phyloP scores from a whole-genome alignment of 2,797 vertebrate genomes.

The Epinephelus malabaricus region DNA sequence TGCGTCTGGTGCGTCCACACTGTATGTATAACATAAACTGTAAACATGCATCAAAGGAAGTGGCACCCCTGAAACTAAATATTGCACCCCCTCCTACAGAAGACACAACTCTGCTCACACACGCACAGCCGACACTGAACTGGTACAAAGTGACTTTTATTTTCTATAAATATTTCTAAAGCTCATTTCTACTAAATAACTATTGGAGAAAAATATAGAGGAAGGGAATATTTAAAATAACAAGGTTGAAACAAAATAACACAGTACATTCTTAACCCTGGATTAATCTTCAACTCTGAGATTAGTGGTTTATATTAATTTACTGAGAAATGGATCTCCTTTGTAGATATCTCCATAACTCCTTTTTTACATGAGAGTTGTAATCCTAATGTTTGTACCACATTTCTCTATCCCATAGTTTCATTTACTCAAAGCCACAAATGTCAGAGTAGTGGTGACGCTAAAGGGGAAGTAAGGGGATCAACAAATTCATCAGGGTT shows the following conservation, averaged over 20 bases:
- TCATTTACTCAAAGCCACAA: too few species aligned
- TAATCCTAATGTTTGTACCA: too few species aligned
- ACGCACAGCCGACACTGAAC: not conserved
- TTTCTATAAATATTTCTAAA: constrained; percentile 8
- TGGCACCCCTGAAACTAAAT: constrained; percentile 42
- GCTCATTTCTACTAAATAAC: not conserved
- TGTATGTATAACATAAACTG: constrained; percentile 65
- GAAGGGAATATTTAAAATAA: not conserved
- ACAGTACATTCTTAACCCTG: not conserved
- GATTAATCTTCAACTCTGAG: not conserved
- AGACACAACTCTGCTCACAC: constrained; percentile 38
- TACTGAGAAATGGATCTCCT: not conserved
- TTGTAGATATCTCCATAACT: too few species aligned
- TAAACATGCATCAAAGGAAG: constrained; percentile 70
- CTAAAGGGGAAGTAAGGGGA: too few species aligned
- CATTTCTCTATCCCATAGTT: too few species aligned
- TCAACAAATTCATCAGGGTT: too few species aligned
- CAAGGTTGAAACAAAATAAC: not conserved
- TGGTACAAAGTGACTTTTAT: constrained; percentile 11
- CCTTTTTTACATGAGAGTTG: too few species aligned
- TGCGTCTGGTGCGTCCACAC: constrained; percentile 53
- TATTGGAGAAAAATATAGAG: not conserved
- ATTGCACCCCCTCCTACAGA: constrained; percentile 30
- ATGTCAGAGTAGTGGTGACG: too few species aligned
- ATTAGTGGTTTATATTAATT: not conserved